Evolutionary conservation across 2,797 vertebrate genomes (phyloP).

Genomic region (Manis crassicaudata): DNA sequence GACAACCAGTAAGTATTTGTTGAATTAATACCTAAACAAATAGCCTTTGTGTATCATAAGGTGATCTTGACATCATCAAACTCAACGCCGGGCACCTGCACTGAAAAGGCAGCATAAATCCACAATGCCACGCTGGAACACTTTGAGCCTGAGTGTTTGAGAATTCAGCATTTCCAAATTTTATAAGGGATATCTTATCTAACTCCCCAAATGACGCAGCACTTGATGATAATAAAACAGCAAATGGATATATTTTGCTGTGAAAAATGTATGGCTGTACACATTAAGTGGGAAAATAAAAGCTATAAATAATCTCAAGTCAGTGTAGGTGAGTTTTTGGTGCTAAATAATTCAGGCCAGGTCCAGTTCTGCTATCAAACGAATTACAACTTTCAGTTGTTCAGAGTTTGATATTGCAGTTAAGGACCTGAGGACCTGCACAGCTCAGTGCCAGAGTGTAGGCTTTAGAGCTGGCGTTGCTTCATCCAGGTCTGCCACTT

Average conservation of each 20-base stretch:
- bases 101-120: neutral
- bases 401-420: neutral
- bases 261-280: neutral
- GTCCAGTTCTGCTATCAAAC: neutral
- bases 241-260: neutral
- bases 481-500: neutral
- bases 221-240: neutral
- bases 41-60: neutral
- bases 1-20: neutral
- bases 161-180: neutral
- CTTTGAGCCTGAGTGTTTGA: neutral
- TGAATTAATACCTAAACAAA: neutral
- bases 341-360: neutral
- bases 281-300: neutral
- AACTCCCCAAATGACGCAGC: neutral
- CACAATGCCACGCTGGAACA: neutral
- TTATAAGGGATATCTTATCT: neutral
- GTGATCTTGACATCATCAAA: neutral
- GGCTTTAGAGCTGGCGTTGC: neutral
- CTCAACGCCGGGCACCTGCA: too few species aligned
- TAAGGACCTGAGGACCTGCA: neutral
- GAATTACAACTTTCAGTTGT: neutral
- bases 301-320: neutral
- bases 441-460: neutral
- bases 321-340: neutral